Conservation (phyloP, 2,888 invertebrate species). For the Mactromeris polynyma region DNA sequence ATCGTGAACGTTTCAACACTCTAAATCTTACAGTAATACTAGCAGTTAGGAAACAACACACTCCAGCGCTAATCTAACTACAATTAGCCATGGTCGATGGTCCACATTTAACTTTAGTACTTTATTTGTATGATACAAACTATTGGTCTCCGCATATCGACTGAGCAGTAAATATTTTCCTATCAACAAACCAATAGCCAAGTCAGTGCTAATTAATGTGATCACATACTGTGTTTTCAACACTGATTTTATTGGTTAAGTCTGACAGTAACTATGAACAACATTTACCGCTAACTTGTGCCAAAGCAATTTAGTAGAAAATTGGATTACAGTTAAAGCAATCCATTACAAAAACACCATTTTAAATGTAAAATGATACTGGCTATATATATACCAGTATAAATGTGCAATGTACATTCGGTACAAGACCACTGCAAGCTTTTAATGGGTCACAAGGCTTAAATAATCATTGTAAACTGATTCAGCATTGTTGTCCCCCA, state of each 20-base stretch:
- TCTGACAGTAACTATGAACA: slow-evolving; percentile 36
- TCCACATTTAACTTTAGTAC: not conserved
- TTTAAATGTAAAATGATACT: not conserved
- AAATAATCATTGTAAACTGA: too few species aligned
- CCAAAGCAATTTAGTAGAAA: slow-evolving; percentile 10
- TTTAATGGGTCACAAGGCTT: too few species aligned
- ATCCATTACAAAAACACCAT: not conserved
- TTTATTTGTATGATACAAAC: slow-evolving; percentile 4
- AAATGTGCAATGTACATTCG: not conserved
- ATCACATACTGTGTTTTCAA: slow-evolving; percentile 6
- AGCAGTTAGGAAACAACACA: not conserved
- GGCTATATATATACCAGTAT: not conserved
- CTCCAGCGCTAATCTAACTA: not conserved
- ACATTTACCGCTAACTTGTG: not conserved
- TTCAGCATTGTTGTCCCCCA: too few species aligned
- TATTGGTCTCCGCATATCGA: slow-evolving; percentile 33
- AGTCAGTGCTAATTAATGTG: slow-evolving; percentile 28
- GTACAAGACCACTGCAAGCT: too few species aligned
- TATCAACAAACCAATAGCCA: slow-evolving; percentile 39
- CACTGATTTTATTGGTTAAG: slow-evolving; percentile 34
- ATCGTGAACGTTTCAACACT: too few species aligned
- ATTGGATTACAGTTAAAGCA: slow-evolving; percentile 23
- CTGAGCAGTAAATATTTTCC: slow-evolving; percentile 8
- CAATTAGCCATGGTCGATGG: not conserved
- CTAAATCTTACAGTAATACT: too few species aligned